Conservation (phyloP, 37 sponge, comb jelly and placozoan species). For the Halichondria panicea region DNA sequence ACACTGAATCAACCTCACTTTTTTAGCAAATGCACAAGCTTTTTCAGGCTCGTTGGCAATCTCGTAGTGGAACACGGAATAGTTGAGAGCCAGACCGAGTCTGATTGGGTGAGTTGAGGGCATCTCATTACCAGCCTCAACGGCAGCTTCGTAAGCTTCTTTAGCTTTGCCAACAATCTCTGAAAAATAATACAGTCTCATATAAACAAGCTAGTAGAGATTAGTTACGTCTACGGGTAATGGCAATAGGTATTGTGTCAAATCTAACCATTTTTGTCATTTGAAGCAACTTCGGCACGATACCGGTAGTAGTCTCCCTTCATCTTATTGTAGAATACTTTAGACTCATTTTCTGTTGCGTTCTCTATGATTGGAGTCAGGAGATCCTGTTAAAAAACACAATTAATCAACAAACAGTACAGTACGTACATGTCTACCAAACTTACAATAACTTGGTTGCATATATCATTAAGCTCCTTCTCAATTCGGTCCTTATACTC, state of each 20-base stretch:
- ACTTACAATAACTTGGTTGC: conserved; percentile 32
- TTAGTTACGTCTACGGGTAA: too few relatives aligned
- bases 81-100: conserved; percentile 84
- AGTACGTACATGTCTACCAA: too few relatives aligned
- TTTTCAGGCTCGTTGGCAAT: conserved; percentile 60
- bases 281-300: conserved; percentile 77
- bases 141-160: conserved; percentile 70
- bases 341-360: conserved; percentile 44
- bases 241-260: too few relatives aligned
- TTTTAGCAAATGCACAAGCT: conserved; percentile 82
- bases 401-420: too few relatives aligned
- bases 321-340: conserved; percentile 96
- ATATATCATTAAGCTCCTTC: conserved; percentile 76
- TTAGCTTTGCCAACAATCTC: conserved; percentile 46
- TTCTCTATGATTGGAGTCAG: conserved; percentile 38
- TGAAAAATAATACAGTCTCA: too few relatives aligned
- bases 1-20: conserved; percentile 50
- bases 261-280: too few relatives aligned
- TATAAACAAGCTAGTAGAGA: too few relatives aligned
- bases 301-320: conserved; percentile 98
- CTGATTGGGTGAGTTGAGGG: conserved; percentile 79
- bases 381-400: neutral
- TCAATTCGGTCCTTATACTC: conserved; percentile 81
- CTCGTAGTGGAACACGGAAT: conserved; percentile 88
- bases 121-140: conserved; percentile 26